A percentile compares a stretch with the other conserved stretches of the same genome.
phyloP scores from a whole-genome alignment of 2,797 vertebrate species.

The Kryptolebias ocellatus region DNA sequence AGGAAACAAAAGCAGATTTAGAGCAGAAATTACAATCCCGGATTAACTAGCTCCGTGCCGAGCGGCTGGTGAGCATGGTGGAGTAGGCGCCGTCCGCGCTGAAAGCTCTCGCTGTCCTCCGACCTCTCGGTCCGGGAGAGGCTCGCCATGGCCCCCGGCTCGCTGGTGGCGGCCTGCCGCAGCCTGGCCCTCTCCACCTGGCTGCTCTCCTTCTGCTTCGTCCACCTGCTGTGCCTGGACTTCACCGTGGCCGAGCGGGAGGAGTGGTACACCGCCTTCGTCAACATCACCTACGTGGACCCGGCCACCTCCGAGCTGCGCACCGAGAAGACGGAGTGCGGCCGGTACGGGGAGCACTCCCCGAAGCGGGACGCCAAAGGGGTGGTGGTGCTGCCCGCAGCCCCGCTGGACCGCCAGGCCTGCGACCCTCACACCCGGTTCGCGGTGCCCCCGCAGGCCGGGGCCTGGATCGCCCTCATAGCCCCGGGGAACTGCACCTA shows the following conservation, averaged over 20 bases:
- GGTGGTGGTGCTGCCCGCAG: conserved; percentile 84
- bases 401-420: conserved; percentile 85
- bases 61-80: conserved; percentile 35
- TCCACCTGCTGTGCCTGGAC: conserved; percentile 95
- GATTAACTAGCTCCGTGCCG: no score
- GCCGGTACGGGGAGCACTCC: conserved; percentile 94
- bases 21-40: neutral
- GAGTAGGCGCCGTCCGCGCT: conserved; percentile 29
- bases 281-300: conserved; percentile 95
- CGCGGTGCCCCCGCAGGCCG: conserved; percentile 74
- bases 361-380: conserved; percentile 91
- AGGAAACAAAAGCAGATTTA: neutral
- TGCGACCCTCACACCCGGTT: conserved; percentile 90
- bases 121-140: conserved; percentile 33
- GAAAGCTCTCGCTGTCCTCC: neutral
- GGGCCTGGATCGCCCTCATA: conserved; percentile 92
- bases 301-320: conserved; percentile 83
- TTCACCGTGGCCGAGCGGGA: conserved; percentile 97
- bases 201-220: conserved; percentile 97
- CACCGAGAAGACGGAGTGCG: conserved; percentile 94
- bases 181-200: conserved; percentile 96
- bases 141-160: conserved; percentile 85
- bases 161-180: conserved; percentile 92
- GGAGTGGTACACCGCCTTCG: conserved; percentile 99
- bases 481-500: conserved; percentile 92